Evolutionary conservation across 2,888 invertebrate genomes (phyloP).

Genomic region (Xanthorhoe designata): DNA sequence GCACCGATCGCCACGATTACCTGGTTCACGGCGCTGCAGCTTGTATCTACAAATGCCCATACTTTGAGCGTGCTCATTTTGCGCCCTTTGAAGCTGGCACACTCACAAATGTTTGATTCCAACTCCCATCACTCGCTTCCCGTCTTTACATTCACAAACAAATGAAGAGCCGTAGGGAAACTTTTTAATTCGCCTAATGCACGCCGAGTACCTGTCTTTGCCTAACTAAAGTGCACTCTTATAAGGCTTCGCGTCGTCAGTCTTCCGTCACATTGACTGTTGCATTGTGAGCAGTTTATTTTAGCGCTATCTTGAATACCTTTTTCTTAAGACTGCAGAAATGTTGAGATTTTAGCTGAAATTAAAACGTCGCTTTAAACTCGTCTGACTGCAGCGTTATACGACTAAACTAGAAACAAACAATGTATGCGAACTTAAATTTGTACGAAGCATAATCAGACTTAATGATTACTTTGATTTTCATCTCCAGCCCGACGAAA

Average conservation of each 20-base stretch:
- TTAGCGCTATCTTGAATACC: conserved; percentile 67
- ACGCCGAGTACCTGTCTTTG: conserved; percentile 72
- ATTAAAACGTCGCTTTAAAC: conserved; percentile 29
- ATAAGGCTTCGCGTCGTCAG: conserved; percentile 65
- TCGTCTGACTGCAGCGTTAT: conserved; percentile 13
- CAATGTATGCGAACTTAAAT: conserved; percentile 44
- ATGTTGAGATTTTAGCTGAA: conserved; percentile 47
- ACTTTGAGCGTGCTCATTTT: conserved; percentile 78
- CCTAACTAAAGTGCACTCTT: conserved; percentile 75
- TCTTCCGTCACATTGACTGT: conserved; percentile 74
- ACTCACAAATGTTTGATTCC: conserved; percentile 78
- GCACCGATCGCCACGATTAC: conserved; percentile 71
- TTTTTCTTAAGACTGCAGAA: conserved; percentile 56
- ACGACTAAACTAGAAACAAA: conserved; percentile 40
- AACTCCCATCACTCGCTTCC: conserved; percentile 66
- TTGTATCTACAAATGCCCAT: conserved; percentile 66
- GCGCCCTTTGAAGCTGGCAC: conserved; percentile 71
- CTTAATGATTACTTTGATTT: conserved; percentile 82
- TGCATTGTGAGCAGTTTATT: conserved; percentile 76
- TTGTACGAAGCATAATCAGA: conserved; percentile 73
- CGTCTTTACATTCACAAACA: conserved; percentile 71
- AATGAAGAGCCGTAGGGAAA: conserved; percentile 71
- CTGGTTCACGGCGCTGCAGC: conserved; percentile 64
- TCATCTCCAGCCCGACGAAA: conserved; percentile 73
- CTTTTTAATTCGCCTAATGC: conserved; percentile 85